Evolutionary conservation across 2,113 vertebrate genomes (phyloP), one percentile per base, ranked within the genome.

Genomic region (Poecile atricapillus): DNA sequence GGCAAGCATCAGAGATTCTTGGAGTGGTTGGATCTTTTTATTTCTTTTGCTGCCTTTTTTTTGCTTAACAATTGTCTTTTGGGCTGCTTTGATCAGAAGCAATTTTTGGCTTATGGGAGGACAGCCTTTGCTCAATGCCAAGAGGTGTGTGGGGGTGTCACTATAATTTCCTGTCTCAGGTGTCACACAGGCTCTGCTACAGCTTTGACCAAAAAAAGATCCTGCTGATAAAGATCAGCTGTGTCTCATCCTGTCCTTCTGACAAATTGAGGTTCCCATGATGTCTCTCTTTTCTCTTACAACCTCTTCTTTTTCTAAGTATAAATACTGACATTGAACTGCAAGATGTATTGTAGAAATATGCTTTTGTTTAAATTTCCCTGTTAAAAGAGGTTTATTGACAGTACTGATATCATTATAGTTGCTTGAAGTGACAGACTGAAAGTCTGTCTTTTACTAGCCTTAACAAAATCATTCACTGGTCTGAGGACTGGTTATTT

Each of bases 151-250:
- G 65, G 10, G 53, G 39, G 23, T 85, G 58, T 80, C 49, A 46
- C 1, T 83, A 64, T 7, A 67, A 1, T 15, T 93, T 96, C 95
- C 89, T 87, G 39, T 20, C 60, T 47, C 39, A 56, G 64, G 80
- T 92, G 33, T 58, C n/a, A 8, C 47, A 24, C 7, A 11, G 44
- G 10, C 44, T 91, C 4, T 58, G 10, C 58, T 71, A 8, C 49
- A 76, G 49, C 62, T 83, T 83, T 9, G 14, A 64, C 83, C 31
- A 44, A 10, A 77, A 39, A 83, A 65, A 89, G 23, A 31, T 73
- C 18, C 52, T 80, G 46, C 33, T 91, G 87, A 83, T 94, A 94
- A 85, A 67, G 31, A 74, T 88, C 49, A 92, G 22, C n/a, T 68
- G 13, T 85, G 47, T 70, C 59, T 91, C 74, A 89, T 90, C 47